These are phyloP conservation scores for Pachliopta kotzebuea DNA, from an alignment of 2,888 invertebrate species.

Conservation along the genomic window DNA sequence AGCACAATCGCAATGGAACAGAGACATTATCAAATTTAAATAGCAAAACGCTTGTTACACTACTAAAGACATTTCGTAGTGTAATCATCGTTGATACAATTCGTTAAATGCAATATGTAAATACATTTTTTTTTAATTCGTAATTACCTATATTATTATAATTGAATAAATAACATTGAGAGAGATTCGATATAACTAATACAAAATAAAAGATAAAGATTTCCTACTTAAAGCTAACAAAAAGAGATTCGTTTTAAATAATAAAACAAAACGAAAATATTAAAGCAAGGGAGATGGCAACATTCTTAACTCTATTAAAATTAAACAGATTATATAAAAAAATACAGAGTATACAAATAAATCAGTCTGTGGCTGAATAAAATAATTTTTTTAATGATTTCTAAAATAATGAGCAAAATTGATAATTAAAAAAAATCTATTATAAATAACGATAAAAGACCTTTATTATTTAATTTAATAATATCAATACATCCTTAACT, in stretches of 20 bases:
- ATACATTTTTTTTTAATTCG: conserved; percentile 8
- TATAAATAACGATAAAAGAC: conserved; percentile 19
- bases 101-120: conserved; percentile 25
- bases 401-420: conserved; percentile 26
- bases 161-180: conserved; percentile 1
- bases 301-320: conserved; percentile 14
- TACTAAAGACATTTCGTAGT: neutral
- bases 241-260: conserved; percentile 5
- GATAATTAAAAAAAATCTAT: conserved; percentile 15
- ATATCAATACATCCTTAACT: neutral
- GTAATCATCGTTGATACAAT: conserved; percentile 9
- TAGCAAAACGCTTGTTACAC: conserved; percentile 14
- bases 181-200: neutral
- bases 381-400: conserved; percentile 6
- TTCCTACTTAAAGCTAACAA: conserved; percentile 26
- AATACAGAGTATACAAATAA: conserved; percentile 9
- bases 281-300: conserved; percentile 27
- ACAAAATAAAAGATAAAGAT: conserved; percentile 7
- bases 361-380: conserved; percentile 22
- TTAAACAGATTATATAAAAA: conserved; percentile 18
- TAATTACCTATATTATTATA: neutral
- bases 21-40: conserved; percentile 22
- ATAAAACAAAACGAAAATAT: conserved; percentile 10
- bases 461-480: conserved; percentile 6
- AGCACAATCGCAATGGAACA: conserved; percentile 7